Conservation (phyloP, 2,888 invertebrate species). For the Xanthorhoe designata region DNA sequence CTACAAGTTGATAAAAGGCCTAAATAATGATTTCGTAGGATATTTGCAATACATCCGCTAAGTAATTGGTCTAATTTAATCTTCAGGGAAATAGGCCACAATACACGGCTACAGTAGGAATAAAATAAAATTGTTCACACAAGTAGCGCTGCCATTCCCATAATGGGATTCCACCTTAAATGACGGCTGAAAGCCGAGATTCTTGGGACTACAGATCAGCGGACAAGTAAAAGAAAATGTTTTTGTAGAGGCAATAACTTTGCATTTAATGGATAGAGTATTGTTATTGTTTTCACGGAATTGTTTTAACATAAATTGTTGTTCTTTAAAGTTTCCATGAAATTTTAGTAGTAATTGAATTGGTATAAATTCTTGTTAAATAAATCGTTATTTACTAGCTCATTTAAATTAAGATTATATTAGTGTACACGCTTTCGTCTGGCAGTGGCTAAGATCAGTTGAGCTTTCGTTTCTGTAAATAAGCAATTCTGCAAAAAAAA, state of each 20-base stretch:
- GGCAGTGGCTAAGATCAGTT: too few relatives aligned
- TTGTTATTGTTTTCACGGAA: slow-evolving; percentile 35
- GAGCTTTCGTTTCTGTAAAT: too few relatives aligned
- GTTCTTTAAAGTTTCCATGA: neutral
- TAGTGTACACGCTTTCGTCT: too few relatives aligned
- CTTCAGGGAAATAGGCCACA: slow-evolving; percentile 17
- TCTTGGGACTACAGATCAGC: slow-evolving; percentile 47
- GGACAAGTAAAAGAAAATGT: slow-evolving; percentile 62
- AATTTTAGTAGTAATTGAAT: neutral
- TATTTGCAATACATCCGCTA: slow-evolving; percentile 11
- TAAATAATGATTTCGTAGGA: neutral
- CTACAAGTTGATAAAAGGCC: neutral
- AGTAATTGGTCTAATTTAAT: slow-evolving; percentile 40
- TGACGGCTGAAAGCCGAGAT: slow-evolving; percentile 58
- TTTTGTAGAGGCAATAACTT: slow-evolving; percentile 62
- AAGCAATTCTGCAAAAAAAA: too few relatives aligned
- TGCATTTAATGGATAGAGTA: slow-evolving; percentile 40
- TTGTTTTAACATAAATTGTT: slow-evolving; percentile 20
- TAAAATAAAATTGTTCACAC: slow-evolving; percentile 69
- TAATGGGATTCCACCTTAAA: slow-evolving; percentile 69
- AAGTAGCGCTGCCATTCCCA: slow-evolving; percentile 59
- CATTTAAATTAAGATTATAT: too few relatives aligned
- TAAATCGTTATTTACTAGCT: too few relatives aligned
- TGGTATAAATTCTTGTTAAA: neutral
- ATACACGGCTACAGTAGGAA: slow-evolving; percentile 44